Evolutionary conservation across 2,888 invertebrate genomes (phyloP).

Genomic region (Ophion ventricosus): DNA sequence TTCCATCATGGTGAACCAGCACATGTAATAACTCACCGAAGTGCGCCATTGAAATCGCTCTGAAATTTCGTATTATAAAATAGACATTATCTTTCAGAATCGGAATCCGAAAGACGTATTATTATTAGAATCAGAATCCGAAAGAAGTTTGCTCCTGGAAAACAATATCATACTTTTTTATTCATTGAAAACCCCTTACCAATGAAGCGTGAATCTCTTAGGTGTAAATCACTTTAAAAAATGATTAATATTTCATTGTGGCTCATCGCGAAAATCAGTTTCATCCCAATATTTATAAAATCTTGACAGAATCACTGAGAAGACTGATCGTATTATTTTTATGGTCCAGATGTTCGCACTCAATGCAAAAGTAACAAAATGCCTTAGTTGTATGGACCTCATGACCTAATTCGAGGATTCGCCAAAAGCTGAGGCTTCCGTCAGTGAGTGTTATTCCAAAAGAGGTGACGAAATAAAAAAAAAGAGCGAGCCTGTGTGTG

Average conservation of each 20-base stretch:
- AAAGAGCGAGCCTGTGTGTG: not conserved
- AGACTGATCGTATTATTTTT: not conserved
- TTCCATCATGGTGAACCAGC: slow-evolving; percentile 87
- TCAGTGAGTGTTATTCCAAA: not conserved
- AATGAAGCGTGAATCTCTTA: too few relatives aligned
- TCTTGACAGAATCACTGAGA: too few relatives aligned
- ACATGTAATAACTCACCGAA: slow-evolving; percentile 88
- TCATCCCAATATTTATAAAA: too few relatives aligned
- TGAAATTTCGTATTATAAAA: slow-evolving; percentile 44
- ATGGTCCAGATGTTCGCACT: not conserved
- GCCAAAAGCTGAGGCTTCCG: not conserved
- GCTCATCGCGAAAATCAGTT: too few relatives aligned
- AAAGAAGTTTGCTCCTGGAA: not conserved
- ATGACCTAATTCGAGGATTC: not conserved
- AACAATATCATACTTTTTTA: not conserved
- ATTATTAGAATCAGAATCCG: too few relatives aligned
- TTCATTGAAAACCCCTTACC: not conserved
- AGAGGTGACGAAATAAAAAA: slow-evolving; percentile 9
- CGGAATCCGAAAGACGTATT: not conserved
- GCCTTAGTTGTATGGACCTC: not conserved
- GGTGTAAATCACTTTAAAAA: too few relatives aligned
- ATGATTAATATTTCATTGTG: too few relatives aligned
- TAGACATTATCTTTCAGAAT: not conserved
- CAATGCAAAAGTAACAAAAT: not conserved
- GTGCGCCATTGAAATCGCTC: slow-evolving; percentile 87